A percentile compares a stretch with the other conserved stretches of the same genome.
Evolutionary conservation across 2,888 invertebrate genomes (phyloP).

Genomic region (Laspeyria flexula): DNA sequence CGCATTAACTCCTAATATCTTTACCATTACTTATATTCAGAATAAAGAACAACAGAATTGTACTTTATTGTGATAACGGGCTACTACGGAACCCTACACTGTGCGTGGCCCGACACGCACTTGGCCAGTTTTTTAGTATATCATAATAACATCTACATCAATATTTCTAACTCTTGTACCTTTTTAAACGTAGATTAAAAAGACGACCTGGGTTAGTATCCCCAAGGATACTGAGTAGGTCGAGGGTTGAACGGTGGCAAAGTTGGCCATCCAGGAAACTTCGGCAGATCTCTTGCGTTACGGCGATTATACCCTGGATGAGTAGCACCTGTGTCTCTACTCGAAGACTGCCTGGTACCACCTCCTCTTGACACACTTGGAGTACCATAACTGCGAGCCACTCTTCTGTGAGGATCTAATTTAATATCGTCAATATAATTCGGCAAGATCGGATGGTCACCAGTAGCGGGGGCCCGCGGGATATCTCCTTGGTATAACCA

Average conservation of each 20-base stretch:
- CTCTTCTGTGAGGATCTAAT: slow-evolving; percentile 15
- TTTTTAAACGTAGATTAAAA: too few species aligned
- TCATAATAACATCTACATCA: too few species aligned
- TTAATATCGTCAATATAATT: slow-evolving; percentile 12
- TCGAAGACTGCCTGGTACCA: background rate
- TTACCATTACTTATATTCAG: too few species aligned
- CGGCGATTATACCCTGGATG: slow-evolving; percentile 6
- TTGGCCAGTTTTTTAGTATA: too few species aligned
- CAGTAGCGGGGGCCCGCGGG: slow-evolving; percentile 2
- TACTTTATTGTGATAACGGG: too few species aligned
- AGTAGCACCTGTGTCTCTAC: background rate
- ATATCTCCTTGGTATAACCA: slow-evolving; percentile 13
- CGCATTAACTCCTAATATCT: too few species aligned
- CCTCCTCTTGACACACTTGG: background rate
- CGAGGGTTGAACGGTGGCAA: slow-evolving; percentile 7
- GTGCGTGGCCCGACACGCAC: too few species aligned
- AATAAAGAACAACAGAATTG: too few species aligned
- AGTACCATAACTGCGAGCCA: slow-evolving; percentile 17
- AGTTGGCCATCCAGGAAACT: slow-evolving; percentile 7
- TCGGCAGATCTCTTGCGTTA: slow-evolving; percentile 12
- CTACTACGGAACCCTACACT: too few species aligned
- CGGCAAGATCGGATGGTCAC: slow-evolving; percentile 10
- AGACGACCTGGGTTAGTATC: background rate
- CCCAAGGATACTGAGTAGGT: background rate
- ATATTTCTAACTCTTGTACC: too few species aligned